Evolutionary conservation across 30 jellyfish, hydroid and myxozoan genomes (phyloP).

Genomic region (Haliclystus octoradiatus): DNA sequence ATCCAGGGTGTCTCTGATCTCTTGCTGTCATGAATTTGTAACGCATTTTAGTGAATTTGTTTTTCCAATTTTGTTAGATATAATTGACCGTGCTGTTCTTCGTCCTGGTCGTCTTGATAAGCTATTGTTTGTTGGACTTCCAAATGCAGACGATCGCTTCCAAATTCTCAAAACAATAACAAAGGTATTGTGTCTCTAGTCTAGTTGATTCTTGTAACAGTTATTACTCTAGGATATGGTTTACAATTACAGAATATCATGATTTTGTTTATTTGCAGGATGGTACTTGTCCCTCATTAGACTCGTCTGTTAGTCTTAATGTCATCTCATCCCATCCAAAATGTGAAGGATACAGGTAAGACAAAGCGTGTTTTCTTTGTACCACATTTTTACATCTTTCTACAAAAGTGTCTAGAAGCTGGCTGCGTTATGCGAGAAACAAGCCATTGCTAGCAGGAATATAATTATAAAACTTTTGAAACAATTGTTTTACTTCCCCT

Average conservation of each 20-base stretch:
- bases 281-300: constrained; percentile 71
- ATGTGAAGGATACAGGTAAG: constrained; percentile 78
- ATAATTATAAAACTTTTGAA: too few relatives aligned
- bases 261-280: constrained; percentile 15
- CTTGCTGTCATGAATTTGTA: too few relatives aligned
- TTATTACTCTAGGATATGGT: neutral
- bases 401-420: too few relatives aligned
- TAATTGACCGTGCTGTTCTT: constrained; percentile 87
- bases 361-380: too few relatives aligned
- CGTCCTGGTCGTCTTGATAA: constrained; percentile 98
- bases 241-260: neutral
- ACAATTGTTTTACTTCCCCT: too few relatives aligned
- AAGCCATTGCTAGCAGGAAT: too few relatives aligned
- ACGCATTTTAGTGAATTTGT: too few relatives aligned
- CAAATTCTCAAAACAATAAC: constrained; percentile 81
- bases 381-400: too few relatives aligned
- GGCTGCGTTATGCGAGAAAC: too few relatives aligned
- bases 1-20: too few relatives aligned
- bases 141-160: constrained; percentile 58
- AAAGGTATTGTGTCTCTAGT: constrained; percentile 36
- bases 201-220: too few relatives aligned
- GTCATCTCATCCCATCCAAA: constrained; percentile 41
- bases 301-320: constrained; percentile 24
- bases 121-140: constrained; percentile 81
- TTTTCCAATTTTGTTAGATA: constrained; percentile 27